Evolutionary conservation across 2,797 vertebrate genomes (phyloP).

Genomic region (Paratrypauchen microcephalus): DNA sequence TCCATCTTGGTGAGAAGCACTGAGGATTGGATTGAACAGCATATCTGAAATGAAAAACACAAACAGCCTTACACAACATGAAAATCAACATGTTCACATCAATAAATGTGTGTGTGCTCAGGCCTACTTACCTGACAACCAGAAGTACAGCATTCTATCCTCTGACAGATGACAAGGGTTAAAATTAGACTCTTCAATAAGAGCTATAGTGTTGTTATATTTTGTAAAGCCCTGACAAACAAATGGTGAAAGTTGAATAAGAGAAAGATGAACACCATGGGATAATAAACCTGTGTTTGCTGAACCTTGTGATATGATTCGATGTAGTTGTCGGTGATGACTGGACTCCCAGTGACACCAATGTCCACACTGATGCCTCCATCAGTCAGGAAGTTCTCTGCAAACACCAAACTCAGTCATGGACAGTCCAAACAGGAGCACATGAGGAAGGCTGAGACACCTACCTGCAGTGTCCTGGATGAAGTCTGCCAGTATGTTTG

Average conservation of each 20-base stretch:
- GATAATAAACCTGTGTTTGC: neutral
- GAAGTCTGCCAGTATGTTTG: slow-evolving; percentile 82
- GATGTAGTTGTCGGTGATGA: slow-evolving; percentile 80
- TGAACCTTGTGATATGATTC: slow-evolving; percentile 90
- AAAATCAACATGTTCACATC: neutral
- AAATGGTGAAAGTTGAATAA: neutral
- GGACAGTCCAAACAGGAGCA: neutral
- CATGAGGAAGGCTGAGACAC: neutral
- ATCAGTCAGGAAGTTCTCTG: slow-evolving; percentile 81
- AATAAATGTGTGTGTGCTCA: neutral
- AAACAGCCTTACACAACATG: neutral
- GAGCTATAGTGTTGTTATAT: slow-evolving; percentile 69
- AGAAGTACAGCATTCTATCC: slow-evolving; percentile 86
- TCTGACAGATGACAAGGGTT: slow-evolving; percentile 75
- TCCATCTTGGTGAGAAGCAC: slow-evolving; percentile 77
- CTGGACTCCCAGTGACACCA: slow-evolving; percentile 72
- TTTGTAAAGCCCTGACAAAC: slow-evolving; percentile 73
- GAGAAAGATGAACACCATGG: neutral
- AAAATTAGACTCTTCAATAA: slow-evolving; percentile 73
- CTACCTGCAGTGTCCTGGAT: slow-evolving; percentile 83
- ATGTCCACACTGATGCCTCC: slow-evolving; percentile 81
- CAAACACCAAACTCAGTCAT: slow-evolving; percentile 14
- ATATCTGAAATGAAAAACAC: slow-evolving; percentile 71
- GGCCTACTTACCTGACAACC: slow-evolving; percentile 79
- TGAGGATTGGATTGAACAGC: slow-evolving; percentile 73